Base-by-base conservation (phyloP, 1,140 invertebrate genomes). In the Drosophila orosa region DNA sequence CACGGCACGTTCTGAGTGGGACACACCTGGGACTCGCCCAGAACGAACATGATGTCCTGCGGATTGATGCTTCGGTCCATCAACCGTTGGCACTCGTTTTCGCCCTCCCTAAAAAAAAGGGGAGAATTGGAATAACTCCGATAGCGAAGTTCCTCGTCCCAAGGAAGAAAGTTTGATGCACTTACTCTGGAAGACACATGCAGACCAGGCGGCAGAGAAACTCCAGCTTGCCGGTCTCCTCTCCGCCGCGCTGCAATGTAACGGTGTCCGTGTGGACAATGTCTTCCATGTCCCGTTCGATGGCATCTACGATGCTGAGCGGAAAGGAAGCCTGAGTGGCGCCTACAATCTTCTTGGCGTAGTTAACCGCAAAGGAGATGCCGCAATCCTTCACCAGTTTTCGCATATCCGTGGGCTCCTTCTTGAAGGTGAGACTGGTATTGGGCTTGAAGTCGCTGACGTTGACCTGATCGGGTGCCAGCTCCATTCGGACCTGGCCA, bases 41-140 rank as follows among this genome's bases (percentile, higher is more conserved):
- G 31, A 5, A 83, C 65, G 17, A 83, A 83, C 45, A 83, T 62
- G 3, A 83, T 79, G 25, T 83, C 80, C 33, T 63, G 52, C 9
- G 80, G 69, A 65, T 74, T 83, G 6, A 83, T 83, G 29, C 75
- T 78, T n/a, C 77, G 66, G 33, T 83, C 75, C 56, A 69, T 44
- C 17, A 55, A 52, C 5, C 39, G 47, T 0, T 15, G n/a, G 27
- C 60, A 69, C 1, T 37, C 39, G 15, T 2, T 13, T 2, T 80
- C 63, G 0, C 15, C 33, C 5, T 7, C 15, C 3, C 72, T 78
- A n/a, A 9, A 39, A 9, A 39, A 15, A 5, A 3, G n/a, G 3
- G 3, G 0, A 25, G 3, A 33, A 25, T 40, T 37, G 0, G 0
- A 3, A 50, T 15, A 5, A 15, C 1, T 4, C 3, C 9, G 4